Percentiles rank a stretch among this genome's conserved stretches.
Evolutionary conservation across 2,888 invertebrate genomes (phyloP).

Genomic region (Schrankia costaestrigalis): DNA sequence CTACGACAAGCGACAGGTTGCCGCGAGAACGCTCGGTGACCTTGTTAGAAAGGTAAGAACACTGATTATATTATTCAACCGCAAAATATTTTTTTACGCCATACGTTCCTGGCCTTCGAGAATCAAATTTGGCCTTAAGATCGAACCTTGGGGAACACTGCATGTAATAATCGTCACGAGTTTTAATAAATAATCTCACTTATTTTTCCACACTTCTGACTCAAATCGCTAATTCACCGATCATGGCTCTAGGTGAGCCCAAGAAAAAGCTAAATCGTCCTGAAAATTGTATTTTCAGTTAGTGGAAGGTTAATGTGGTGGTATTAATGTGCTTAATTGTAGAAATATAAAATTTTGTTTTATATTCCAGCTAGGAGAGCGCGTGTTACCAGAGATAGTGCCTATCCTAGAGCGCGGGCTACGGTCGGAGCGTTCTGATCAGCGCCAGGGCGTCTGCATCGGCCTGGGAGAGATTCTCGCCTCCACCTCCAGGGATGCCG

Average conservation of each 20-base stretch:
- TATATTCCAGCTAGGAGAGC: conserved; percentile 87
- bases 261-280: too few relatives aligned
- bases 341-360: not conserved
- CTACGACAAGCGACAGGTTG: conserved; percentile 97
- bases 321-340: too few relatives aligned
- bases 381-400: conserved; percentile 98
- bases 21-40: conserved; percentile 97
- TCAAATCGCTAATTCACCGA: too few relatives aligned
- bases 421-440: conserved; percentile 94
- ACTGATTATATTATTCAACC: not conserved
- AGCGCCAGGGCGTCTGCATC: conserved; percentile 99
- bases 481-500: conserved; percentile 97
- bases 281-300: too few relatives aligned
- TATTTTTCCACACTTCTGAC: too few relatives aligned
- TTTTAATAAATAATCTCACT: too few relatives aligned
- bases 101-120: not conserved
- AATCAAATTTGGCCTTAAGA: too few relatives aligned
- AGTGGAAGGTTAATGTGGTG: too few relatives aligned
- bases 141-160: too few relatives aligned
- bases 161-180: too few relatives aligned
- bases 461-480: conserved; percentile 98
- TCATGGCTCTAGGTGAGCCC: too few relatives aligned
- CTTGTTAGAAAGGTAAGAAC: conserved; percentile 89
- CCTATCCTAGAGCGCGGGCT: conserved; percentile 97
- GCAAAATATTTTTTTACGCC: not conserved